Evolutionary conservation across 2,113 vertebrate genomes (phyloP).

Genomic region (Dinomys branickii): DNA sequence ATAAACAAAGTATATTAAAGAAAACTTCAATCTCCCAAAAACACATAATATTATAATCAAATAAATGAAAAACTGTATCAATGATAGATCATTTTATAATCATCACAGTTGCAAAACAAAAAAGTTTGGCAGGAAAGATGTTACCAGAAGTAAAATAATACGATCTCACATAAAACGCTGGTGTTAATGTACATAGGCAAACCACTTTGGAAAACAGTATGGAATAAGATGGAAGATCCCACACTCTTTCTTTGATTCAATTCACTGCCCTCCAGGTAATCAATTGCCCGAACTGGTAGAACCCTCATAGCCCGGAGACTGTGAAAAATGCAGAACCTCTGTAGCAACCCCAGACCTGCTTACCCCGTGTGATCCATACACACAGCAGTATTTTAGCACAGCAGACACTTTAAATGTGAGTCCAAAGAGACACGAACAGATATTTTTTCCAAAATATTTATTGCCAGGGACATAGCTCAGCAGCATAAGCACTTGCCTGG

Average conservation of each 20-base stretch:
- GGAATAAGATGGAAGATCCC: background rate
- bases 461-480: too few species aligned
- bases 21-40: constrained; percentile 24
- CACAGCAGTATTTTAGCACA: background rate
- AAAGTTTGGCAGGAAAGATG: background rate
- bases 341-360: background rate
- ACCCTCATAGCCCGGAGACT: background rate
- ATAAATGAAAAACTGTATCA: background rate
- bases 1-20: background rate
- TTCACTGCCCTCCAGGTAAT: background rate
- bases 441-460: background rate
- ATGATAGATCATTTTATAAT: background rate
- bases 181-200: background rate
- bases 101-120: background rate
- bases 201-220: background rate
- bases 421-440: background rate
- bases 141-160: background rate
- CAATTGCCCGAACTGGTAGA: background rate
- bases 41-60: constrained; percentile 8
- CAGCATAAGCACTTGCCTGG: too few species aligned
- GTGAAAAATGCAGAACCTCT: background rate
- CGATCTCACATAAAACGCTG: constrained; percentile 29
- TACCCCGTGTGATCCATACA: background rate
- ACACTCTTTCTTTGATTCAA: background rate
- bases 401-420: background rate